phyloP scores from a whole-genome alignment of 2,113 vertebrate genomes.

The Tympanuchus pallidicinctus region DNA sequence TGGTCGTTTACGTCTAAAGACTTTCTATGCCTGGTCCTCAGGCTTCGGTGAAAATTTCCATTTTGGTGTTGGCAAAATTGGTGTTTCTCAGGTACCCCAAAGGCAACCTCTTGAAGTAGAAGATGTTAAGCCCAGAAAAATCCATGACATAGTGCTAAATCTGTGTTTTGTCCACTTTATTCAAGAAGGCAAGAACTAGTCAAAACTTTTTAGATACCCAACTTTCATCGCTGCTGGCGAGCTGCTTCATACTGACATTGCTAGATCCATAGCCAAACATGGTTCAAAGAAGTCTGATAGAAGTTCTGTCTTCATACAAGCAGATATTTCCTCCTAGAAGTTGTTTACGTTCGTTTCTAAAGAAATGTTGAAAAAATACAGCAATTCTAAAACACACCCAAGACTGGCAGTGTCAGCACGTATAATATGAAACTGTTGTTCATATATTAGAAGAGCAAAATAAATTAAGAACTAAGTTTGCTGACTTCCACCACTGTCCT shows the following conservation, averaged over 20 bases:
- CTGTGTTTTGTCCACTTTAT: neutral
- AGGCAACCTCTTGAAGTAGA: neutral
- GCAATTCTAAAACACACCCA: neutral
- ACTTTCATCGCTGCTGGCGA: neutral
- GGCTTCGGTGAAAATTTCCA: neutral
- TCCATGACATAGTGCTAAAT: neutral
- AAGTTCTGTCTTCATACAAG: neutral
- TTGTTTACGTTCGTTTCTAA: neutral
- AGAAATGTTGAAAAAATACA: neutral
- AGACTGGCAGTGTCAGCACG: neutral
- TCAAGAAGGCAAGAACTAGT: accelerated
- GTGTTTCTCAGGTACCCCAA: neutral
- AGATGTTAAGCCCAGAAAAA: neutral
- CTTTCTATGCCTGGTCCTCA: neutral
- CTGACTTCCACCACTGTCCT: neutral
- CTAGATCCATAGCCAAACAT: neutral
- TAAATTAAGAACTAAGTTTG: neutral
- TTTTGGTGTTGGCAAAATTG: neutral
- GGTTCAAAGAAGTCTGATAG: neutral
- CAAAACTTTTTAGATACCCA: neutral
- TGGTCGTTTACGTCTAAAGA: neutral
- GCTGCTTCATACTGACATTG: neutral
- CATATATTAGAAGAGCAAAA: neutral
- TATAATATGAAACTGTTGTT: neutral
- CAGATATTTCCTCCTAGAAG: accelerated